phyloP scores from a whole-genome alignment of 2,888 invertebrate genomes.

The Drosophila flavopinicola region DNA sequence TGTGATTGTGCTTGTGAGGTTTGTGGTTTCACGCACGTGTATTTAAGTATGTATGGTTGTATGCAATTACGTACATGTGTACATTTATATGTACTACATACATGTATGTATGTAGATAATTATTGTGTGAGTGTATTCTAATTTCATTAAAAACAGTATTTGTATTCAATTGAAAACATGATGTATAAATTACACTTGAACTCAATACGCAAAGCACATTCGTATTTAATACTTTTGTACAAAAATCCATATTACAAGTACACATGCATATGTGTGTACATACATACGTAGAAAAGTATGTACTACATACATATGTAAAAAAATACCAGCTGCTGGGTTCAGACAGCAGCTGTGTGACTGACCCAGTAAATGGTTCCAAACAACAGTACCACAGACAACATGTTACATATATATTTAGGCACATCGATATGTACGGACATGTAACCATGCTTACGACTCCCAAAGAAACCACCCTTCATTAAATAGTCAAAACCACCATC shows the following conservation, averaged over 20 bases:
- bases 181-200: no score
- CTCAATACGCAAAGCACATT: neutral
- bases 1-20: constrained; percentile 20
- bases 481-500: neutral
- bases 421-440: neutral
- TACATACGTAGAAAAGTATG: no score
- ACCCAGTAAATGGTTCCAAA: constrained; percentile 35
- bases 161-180: no score
- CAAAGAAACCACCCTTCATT: constrained; percentile 1
- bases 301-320: no score
- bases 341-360: constrained; percentile 29
- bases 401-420: neutral
- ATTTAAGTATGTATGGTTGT: neutral
- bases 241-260: neutral
- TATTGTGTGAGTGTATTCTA: no score
- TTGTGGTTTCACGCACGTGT: constrained; percentile 1
- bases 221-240: neutral
- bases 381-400: constrained; percentile 18
- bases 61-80: no score
- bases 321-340: constrained; percentile 1
- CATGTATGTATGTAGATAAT: no score
- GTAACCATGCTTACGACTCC: neutral
- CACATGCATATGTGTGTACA: neutral
- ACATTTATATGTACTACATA: no score
- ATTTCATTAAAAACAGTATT: no score